Evolutionary conservation across 2,888 invertebrate species (phyloP).

Genomic region (Athalia cordata): DNA sequence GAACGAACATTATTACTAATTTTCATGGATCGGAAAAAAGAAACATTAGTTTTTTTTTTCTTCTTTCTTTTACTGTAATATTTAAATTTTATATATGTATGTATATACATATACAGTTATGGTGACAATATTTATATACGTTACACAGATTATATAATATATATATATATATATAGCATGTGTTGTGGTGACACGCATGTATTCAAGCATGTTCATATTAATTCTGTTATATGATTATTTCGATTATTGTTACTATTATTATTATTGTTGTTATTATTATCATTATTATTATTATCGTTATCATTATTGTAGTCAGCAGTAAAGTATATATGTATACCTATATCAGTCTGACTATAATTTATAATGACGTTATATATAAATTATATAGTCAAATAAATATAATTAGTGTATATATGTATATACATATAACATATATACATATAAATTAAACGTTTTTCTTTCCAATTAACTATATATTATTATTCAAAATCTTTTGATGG

Average conservation of each 20-base stretch:
- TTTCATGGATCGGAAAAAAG: slow-evolving; percentile 3
- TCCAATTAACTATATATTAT: too few relatives aligned
- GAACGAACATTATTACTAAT: too few relatives aligned
- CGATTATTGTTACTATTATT: background rate
- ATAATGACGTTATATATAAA: too few relatives aligned
- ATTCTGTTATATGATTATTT: background rate
- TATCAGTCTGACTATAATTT: slow-evolving; percentile 18
- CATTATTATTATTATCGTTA: too few relatives aligned
- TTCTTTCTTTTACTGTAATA: too few relatives aligned
- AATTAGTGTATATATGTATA: too few relatives aligned
- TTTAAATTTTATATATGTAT: too few relatives aligned
- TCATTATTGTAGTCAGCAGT: slow-evolving; percentile 25
- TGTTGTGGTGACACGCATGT: slow-evolving; percentile 41
- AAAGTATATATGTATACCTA: background rate
- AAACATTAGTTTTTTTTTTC: background rate
- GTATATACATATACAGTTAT: slow-evolving; percentile 11
- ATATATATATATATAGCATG: slow-evolving; percentile 30
- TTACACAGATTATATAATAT: too few relatives aligned
- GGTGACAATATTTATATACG: slow-evolving; percentile 26
- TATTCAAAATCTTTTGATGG: too few relatives aligned
- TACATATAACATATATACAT: too few relatives aligned
- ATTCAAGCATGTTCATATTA: slow-evolving; percentile 23
- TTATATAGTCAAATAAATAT: background rate
- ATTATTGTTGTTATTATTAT: too few relatives aligned
- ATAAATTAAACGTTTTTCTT: too few relatives aligned